These are phyloP conservation scores for Pemphigus obesinymphae DNA, from an alignment of 1,140 invertebrate species.

Conservation along the genomic window DNA sequence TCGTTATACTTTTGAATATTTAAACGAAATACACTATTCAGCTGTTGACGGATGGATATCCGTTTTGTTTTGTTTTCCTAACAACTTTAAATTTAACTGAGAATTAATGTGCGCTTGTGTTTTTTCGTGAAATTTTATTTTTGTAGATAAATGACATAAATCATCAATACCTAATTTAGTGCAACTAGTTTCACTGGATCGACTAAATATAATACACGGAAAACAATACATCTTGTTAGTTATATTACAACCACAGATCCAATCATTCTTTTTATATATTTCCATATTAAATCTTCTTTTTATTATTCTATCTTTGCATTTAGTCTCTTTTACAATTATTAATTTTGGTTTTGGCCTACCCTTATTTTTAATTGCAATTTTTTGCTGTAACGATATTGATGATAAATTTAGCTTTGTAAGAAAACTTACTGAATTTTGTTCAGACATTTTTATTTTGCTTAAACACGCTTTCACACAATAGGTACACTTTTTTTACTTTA, in stretches of 20 bases:
- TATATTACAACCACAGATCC: neutral
- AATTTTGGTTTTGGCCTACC: too few relatives aligned
- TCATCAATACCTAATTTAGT: neutral
- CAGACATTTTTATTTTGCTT: too few relatives aligned
- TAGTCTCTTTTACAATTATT: too few relatives aligned
- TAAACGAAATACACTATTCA: slow-evolving; percentile 38
- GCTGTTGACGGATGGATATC: slow-evolving; percentile 42
- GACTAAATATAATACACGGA: neutral
- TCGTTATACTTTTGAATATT: slow-evolving; percentile 47
- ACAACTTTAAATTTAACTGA: slow-evolving; percentile 28
- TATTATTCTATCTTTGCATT: too few relatives aligned
- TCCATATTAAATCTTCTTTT: too few relatives aligned
- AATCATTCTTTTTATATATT: too few relatives aligned
- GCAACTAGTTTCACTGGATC: neutral
- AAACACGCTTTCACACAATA: too few relatives aligned
- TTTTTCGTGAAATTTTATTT: slow-evolving; percentile 42
- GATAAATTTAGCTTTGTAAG: too few relatives aligned
- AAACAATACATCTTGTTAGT: neutral
- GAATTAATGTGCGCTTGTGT: slow-evolving; percentile 39
- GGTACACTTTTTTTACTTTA: too few relatives aligned
- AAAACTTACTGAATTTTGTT: too few relatives aligned
- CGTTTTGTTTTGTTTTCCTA: slow-evolving; percentile 42
- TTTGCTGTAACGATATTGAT: too few relatives aligned
- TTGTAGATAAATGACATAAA: slow-evolving; percentile 7
- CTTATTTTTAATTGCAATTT: too few relatives aligned